A percentile compares a stretch with the other conserved stretches of the same genome.
These are phyloP conservation scores for Planiliza haematocheilus DNA, from an alignment of 2,113 vertebrate species.

Conservation along the genomic window DNA sequence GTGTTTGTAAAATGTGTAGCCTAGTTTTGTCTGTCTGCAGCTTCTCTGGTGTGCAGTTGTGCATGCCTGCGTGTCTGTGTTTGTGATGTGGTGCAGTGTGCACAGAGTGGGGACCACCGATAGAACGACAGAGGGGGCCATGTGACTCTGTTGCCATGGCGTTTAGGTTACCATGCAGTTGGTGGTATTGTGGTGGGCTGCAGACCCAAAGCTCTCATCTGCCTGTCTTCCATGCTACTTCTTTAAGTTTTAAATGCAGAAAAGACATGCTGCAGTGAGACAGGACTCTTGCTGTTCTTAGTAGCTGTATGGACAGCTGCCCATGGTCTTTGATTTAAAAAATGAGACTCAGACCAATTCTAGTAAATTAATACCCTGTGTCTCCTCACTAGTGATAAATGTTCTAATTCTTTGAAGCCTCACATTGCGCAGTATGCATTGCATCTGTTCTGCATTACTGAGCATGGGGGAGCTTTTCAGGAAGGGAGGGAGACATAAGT, in stretches of 20 bases:
- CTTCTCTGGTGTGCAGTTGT: constrained; percentile 17
- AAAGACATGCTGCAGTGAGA: constrained; percentile 17
- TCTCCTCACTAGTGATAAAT: constrained; percentile 44
- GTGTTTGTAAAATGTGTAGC: not conserved
- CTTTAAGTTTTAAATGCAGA: not conserved
- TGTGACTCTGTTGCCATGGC: constrained; percentile 81
- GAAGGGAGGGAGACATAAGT: constrained; percentile 10
- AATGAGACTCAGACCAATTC: not conserved
- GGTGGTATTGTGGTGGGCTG: constrained; percentile 60
- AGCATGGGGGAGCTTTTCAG: constrained; percentile 35
- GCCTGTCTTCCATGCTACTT: constrained; percentile 5
- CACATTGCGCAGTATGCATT: constrained; percentile 59
- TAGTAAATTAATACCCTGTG: constrained; percentile 22
- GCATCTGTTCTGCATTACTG: constrained; percentile 74
- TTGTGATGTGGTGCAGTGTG: constrained; percentile 47
- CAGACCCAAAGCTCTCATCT: constrained; percentile 45
- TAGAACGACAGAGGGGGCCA: constrained; percentile 53
- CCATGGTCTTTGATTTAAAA: not conserved
- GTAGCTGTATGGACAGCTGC: not conserved
- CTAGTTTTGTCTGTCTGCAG: constrained; percentile 1
- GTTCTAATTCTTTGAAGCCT: constrained; percentile 50
- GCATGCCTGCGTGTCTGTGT: constrained; percentile 10
- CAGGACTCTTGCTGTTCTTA: not conserved
- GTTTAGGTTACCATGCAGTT: constrained; percentile 70
- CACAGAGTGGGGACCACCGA: constrained; percentile 63